phyloP scores from a whole-genome alignment of 2,797 vertebrate species.

The Scolopax bukidnonensis region DNA sequence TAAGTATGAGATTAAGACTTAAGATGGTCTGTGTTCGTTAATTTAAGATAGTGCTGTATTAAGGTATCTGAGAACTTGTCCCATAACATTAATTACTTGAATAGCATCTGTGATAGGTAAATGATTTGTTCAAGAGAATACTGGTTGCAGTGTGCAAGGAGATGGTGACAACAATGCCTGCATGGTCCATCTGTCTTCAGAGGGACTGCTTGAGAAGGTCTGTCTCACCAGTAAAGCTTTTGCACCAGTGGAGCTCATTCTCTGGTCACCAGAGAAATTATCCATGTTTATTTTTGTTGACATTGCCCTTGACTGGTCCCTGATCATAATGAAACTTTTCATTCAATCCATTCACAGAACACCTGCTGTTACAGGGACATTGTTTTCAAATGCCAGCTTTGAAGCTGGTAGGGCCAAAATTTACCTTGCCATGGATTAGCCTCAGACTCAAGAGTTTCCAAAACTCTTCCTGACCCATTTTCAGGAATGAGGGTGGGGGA shows the following conservation, averaged over 20 bases:
- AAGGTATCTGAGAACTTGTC: no score
- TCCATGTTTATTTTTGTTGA: not conserved
- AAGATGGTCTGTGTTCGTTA: no score
- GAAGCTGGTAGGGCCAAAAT: not conserved
- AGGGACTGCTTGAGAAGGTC: not conserved
- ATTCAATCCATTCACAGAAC: not conserved
- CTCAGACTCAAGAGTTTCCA: not conserved
- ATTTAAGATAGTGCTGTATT: no score
- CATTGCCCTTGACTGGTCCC: not conserved
- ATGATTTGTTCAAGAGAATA: no score
- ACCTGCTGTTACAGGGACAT: not conserved
- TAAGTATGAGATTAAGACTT: no score
- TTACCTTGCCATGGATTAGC: not conserved
- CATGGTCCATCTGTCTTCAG: not conserved
- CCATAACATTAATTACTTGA: no score
- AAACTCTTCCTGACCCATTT: not conserved
- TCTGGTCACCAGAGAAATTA: not conserved
- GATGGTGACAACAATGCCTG: accelerated
- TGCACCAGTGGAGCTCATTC: not conserved
- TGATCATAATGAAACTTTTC: not conserved
- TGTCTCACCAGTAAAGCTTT: not conserved
- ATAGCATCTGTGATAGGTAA: no score
- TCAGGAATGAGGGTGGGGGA: not conserved
- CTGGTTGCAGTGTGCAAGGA: not conserved
- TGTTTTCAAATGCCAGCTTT: not conserved